These are phyloP conservation scores for Drosophila bipectinata DNA, from an alignment of 1,140 invertebrate genomes.

Conservation along the genomic window DNA sequence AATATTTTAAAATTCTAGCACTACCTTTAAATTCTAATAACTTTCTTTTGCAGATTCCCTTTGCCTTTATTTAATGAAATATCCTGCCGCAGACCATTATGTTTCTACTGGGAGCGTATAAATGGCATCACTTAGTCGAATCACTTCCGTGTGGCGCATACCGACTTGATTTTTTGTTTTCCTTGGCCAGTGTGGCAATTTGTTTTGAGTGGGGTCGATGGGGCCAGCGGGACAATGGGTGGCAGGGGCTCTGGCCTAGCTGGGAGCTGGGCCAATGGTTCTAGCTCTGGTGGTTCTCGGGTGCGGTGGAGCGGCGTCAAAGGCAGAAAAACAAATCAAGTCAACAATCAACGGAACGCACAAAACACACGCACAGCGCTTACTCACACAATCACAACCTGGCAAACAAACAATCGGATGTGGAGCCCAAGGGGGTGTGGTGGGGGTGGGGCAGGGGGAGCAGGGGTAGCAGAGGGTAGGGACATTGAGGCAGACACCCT, in stretches of 20 bases:
- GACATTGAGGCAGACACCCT: conserved; percentile 72
- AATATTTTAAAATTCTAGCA: no score
- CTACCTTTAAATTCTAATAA: no score
- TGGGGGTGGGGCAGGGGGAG: not conserved
- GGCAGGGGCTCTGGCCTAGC: conserved; percentile 9
- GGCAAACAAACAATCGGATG: conserved; percentile 20
- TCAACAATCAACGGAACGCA: conserved; percentile 79
- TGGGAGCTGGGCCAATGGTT: conserved; percentile 3
- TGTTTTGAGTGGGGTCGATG: conserved; percentile 76
- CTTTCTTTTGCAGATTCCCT: no score
- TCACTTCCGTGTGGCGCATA: conserved; percentile 35
- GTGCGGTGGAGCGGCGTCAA: conserved; percentile 49
- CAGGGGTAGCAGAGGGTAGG: conserved; percentile 3
- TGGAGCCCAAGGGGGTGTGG: not conserved
- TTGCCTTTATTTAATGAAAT: not conserved
- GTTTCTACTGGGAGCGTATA: conserved; percentile 9
- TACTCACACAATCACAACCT: conserved; percentile 31
- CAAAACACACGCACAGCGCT: conserved; percentile 41
- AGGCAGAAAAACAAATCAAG: conserved; percentile 82
- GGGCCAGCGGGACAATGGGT: conserved; percentile 31
- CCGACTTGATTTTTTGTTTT: conserved; percentile 31
- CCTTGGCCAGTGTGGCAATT: conserved; percentile 70
- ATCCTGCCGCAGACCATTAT: not conserved
- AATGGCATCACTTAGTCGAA: conserved; percentile 49
- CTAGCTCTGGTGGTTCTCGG: conserved; percentile 8